Percentiles rank a stretch among this genome's conserved stretches.
Conservation (phyloP, 2,888 invertebrate species). For the Dinocampus coccinellae region DNA sequence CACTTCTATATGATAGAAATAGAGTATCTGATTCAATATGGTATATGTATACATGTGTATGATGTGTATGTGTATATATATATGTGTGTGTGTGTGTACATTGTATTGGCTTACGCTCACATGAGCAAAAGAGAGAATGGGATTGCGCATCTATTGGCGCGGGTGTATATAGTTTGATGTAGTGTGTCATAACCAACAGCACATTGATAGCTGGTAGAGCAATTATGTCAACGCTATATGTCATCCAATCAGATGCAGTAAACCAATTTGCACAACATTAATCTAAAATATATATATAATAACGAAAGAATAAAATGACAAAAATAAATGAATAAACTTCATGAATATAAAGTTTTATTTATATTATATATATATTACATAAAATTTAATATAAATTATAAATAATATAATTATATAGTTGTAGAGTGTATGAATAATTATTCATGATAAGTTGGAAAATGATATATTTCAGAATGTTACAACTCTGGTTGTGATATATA, state of each 20-base stretch:
- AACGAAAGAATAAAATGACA: neutral
- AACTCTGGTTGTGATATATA: neutral
- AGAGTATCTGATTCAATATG: no score
- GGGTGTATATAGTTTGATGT: neutral
- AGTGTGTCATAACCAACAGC: neutral
- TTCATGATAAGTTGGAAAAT: no score
- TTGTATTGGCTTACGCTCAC: neutral
- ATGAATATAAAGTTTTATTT: neutral
- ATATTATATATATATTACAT: no score
- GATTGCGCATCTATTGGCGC: neutral
- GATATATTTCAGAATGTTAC: no score
- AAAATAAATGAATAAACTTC: neutral
- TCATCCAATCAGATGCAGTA: neutral
- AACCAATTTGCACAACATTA: neutral
- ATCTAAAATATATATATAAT: neutral
- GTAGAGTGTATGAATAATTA: no score
- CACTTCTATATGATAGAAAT: no score
- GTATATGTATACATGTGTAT: no score
- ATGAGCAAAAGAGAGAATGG: neutral
- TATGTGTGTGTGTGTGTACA: neutral
- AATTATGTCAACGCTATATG: neutral
- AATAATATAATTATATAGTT: no score
- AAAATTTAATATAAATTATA: no score
- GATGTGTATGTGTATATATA: neutral
- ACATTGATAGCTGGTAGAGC: neutral